Evolutionary conservation across 2,888 invertebrate species (phyloP), one percentile per base, ranked within the genome.

Genomic region (Iphiclides podalirius): DNA sequence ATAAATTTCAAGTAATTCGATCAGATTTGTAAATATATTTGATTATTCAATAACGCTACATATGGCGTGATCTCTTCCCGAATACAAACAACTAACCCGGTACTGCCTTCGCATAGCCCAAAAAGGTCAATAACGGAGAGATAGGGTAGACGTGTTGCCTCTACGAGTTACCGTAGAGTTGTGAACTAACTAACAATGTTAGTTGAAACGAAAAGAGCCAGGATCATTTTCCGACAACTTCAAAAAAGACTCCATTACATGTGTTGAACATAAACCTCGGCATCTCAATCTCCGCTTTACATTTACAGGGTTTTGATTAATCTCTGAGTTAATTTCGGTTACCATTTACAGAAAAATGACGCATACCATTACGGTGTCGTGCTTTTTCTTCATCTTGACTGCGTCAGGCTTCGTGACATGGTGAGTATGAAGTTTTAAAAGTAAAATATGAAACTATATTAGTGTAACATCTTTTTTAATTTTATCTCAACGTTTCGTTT

Each of bases 341-440:
- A 70, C 61, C 58, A 46, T 84, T 85, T 63, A 17, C 85, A 87
- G 87, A 67, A 78, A 62, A 60, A 81, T 77, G 78, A 64, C 61
- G 60, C 66, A 65, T 52, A 72, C 65, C 59, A 53, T 68, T 52
- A 54, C 62, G 52, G 33, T 73, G 46, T 72, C 63, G 59, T 67
- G 68, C 60, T 66, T 73, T 52, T 58, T 70, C 52, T 62, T 73
- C 59, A 61, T 73, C 47, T 54, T 84, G 58, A 59, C 70, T 41
- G 60, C 68, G 28, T 72, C 77, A 31, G 67, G 70, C 48, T 55
- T 70, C 42, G 66, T 80, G 57, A 76, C 79, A 71, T 73, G 86
- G 87, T 87, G 67, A 71, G 77, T 53, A 6, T 8, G 8, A 26
- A 1, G 6, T 26, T 8, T n/a, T n/a, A n/a, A n/a, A n/a, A n/a